A percentile compares a stretch with the other conserved stretches of the same genome.
Conservation (phyloP, 2,888 invertebrate genomes). For the Monochamus alternatus region DNA sequence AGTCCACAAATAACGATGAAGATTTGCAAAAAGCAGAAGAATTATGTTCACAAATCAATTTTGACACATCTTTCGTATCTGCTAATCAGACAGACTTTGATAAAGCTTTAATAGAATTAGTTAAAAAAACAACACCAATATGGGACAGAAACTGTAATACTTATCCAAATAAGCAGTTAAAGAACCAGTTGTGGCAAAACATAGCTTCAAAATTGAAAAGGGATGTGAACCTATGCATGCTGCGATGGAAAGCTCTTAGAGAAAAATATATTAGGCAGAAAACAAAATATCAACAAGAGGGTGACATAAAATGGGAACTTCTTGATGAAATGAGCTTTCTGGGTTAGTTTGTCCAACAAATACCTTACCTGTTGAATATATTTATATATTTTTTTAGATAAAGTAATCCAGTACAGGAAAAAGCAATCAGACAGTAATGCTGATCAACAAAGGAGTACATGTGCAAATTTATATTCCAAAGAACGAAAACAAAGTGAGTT, state of each 20-base stretch:
- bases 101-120: conserved; percentile 57
- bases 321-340: conserved; percentile 61
- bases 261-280: conserved; percentile 64
- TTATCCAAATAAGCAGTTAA: conserved; percentile 60
- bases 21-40: conserved; percentile 34
- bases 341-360: conserved; percentile 29
- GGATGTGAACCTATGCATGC: conserved; percentile 58
- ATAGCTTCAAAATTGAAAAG: conserved; percentile 57
- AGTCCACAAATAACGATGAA: conserved; percentile 42
- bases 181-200: conserved; percentile 59
- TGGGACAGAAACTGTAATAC: conserved; percentile 62
- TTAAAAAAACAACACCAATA: conserved; percentile 59
- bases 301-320: conserved; percentile 62
- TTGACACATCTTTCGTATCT: conserved; percentile 15
- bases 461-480: conserved; percentile 17
- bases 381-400: conserved; percentile 49
- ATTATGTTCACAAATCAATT: conserved; percentile 33
- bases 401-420: conserved; percentile 61
- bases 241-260: conserved; percentile 62
- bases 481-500: conserved; percentile 17
- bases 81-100: conserved; percentile 54
- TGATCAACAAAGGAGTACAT: conserved; percentile 22
- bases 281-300: conserved; percentile 58
- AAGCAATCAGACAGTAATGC: conserved; percentile 48
- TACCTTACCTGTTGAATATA: not conserved